Percentiles rank a stretch among this genome's conserved stretches.
Conservation (phyloP, 2,888 invertebrate genomes). For the Neria commutata region DNA sequence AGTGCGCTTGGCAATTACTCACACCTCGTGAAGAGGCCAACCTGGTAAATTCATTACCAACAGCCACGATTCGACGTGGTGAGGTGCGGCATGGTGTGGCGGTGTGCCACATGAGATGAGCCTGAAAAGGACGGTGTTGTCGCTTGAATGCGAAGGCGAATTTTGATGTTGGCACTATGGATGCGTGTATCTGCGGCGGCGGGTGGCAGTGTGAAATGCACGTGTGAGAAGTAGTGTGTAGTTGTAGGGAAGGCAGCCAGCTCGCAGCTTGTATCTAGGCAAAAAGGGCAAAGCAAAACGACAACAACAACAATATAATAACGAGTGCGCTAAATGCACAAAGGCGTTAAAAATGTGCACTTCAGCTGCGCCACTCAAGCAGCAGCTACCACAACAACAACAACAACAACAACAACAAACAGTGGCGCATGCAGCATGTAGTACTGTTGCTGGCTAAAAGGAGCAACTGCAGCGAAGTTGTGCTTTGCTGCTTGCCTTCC, state of each 20-base stretch:
- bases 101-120: no score
- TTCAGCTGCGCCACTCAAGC: not conserved
- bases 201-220: not conserved
- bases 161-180: no score
- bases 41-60: no score
- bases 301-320: slow-evolving; percentile 14
- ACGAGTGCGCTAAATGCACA: no score
- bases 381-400: not conserved
- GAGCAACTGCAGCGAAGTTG: not conserved
- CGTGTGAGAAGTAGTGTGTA: not conserved
- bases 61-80: no score
- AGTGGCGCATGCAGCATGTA: not conserved
- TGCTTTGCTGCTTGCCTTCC: not conserved
- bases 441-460: not conserved
- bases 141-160: no score
- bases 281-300: slow-evolving; percentile 31
- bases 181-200: slow-evolving; percentile 1
- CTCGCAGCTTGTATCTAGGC: no score
- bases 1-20: no score
- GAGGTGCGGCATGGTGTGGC: no score
- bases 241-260: not conserved
- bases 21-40: no score
- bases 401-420: not conserved
- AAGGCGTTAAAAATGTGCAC: not conserved
- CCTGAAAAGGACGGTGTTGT: no score